Evolutionary conservation across 2,797 vertebrate genomes (phyloP).

Genomic region (Muscicapa comitata): DNA sequence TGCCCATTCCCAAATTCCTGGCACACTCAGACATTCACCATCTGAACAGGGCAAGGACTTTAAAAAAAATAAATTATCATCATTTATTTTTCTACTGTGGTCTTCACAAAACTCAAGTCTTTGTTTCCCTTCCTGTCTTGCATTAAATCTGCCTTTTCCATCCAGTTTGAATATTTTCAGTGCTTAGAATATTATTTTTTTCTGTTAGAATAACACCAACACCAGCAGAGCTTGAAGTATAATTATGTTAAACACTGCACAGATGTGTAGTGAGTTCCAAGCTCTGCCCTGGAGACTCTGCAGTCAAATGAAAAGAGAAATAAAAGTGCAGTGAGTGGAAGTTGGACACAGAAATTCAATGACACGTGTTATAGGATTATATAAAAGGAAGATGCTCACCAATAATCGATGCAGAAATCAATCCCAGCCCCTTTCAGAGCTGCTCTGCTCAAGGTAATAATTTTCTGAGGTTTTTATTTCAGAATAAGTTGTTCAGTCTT

Average conservation of each 20-base stretch:
- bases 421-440: neutral
- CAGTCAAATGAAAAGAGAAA: slow-evolving; percentile 15
- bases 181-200: neutral
- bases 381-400: neutral
- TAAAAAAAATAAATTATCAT: neutral
- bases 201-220: neutral
- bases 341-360: neutral
- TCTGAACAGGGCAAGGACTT: neutral
- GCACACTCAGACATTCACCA: neutral
- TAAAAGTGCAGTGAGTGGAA: neutral
- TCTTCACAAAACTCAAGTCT: neutral
- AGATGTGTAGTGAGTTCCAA: neutral
- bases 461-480: neutral
- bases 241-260: slow-evolving; percentile 36
- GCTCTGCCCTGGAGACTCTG: slow-evolving; percentile 25
- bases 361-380: neutral
- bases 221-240: neutral
- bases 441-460: neutral
- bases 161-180: neutral
- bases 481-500: neutral
- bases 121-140: neutral
- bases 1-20: neutral
- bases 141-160: neutral
- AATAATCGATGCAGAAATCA: slow-evolving; percentile 35
- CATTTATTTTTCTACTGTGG: fast-evolving